Evolutionary conservation across 2,797 vertebrate species (phyloP).

Genomic region (Valencia hispanica): DNA sequence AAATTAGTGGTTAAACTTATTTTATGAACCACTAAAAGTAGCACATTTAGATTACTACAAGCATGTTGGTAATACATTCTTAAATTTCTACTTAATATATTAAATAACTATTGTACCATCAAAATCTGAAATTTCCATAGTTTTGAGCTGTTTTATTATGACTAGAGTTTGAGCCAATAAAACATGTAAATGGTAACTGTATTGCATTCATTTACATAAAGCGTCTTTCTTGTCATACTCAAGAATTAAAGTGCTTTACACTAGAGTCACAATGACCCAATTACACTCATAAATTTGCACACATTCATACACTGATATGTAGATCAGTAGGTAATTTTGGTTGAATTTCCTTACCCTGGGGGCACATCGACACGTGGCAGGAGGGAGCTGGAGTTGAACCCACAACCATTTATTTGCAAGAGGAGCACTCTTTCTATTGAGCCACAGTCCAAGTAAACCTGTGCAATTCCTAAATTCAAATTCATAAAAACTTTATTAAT

Average conservation of each 20-base stretch:
- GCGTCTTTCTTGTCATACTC: background rate
- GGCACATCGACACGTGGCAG: background rate
- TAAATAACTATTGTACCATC: too few species aligned
- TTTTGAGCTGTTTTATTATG: background rate
- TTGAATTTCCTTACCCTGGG: background rate
- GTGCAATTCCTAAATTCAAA: background rate
- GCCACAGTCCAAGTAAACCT: background rate
- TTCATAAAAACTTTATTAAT: background rate
- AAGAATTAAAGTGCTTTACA: background rate
- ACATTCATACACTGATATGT: background rate
- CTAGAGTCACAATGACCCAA: background rate
- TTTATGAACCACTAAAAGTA: too few species aligned
- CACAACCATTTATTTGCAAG: background rate
- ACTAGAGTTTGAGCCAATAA: background rate
- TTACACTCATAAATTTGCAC: background rate
- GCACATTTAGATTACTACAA: too few species aligned
- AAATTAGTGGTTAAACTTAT: too few species aligned
- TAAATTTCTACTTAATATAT: too few species aligned
- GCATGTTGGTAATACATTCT: too few species aligned
- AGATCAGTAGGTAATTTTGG: background rate
- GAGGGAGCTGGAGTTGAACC: background rate
- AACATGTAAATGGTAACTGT: background rate
- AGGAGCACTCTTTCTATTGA: background rate
- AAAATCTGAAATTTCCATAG: background rate
- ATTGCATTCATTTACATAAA: background rate